Conservation (phyloP, 2,888 invertebrate species). For the Schizotus pectinicornis region DNA sequence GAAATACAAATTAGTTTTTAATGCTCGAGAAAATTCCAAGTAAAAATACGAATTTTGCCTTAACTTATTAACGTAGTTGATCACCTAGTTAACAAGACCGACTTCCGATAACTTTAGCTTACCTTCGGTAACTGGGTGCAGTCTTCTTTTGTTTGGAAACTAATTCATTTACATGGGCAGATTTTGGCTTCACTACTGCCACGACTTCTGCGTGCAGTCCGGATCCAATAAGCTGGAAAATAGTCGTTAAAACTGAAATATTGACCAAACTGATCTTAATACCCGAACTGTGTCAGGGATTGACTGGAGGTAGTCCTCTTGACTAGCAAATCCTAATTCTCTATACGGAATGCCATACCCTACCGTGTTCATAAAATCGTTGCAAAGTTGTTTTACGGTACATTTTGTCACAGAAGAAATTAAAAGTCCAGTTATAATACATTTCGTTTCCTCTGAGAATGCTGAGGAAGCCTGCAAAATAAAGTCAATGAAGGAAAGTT, state of each 20-base stretch:
- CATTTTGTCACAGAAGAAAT: slow-evolving; percentile 14
- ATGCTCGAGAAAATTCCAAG: no score
- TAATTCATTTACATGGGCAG: slow-evolving; percentile 17
- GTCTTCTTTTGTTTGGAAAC: slow-evolving; percentile 18
- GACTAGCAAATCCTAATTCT: slow-evolving; percentile 11
- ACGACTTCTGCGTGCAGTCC: slow-evolving; percentile 16
- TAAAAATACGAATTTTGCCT: no score
- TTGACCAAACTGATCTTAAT: not conserved
- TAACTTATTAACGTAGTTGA: no score
- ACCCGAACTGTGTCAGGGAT: slow-evolving; percentile 19
- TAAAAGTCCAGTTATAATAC: slow-evolving; percentile 14
- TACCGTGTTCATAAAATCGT: slow-evolving; percentile 3
- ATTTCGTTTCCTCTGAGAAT: slow-evolving; percentile 3
- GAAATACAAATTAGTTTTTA: no score
- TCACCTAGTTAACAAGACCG: no score
- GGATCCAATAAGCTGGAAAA: slow-evolving; percentile 7
- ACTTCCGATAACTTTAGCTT: not conserved
- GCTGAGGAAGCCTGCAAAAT: slow-evolving; percentile 2
- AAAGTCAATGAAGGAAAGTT: no score
- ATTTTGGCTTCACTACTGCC: slow-evolving; percentile 12
- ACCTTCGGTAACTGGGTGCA: slow-evolving; percentile 12
- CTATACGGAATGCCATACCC: slow-evolving; percentile 11
- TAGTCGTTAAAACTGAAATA: not conserved
- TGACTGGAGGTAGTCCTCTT: slow-evolving; percentile 14
- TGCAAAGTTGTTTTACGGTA: slow-evolving; percentile 10